Evolutionary conservation across 2,888 invertebrate species (phyloP).

Genomic region (Camptogramma bilineatum): DNA sequence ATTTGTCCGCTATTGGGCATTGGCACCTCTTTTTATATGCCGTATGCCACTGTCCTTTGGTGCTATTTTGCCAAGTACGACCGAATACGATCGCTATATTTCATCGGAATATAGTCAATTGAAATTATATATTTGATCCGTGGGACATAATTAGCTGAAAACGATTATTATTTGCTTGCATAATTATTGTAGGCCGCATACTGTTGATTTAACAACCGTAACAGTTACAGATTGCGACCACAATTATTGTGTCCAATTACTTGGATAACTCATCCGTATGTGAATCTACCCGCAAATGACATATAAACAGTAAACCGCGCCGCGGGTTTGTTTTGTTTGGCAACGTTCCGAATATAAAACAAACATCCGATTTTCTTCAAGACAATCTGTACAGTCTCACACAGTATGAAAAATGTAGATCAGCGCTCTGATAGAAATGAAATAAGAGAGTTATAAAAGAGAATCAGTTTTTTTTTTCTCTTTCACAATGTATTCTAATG

Average conservation of each 20-base stretch:
- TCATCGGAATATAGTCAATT: not conserved
- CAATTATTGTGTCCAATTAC: constrained; percentile 21
- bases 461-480: no score
- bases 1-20: not conserved
- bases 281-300: constrained; percentile 11
- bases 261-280: constrained; percentile 19
- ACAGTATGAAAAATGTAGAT: not conserved
- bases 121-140: not conserved
- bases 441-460: not conserved
- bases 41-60: not conserved
- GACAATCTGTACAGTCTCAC: constrained; percentile 16
- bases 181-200: constrained; percentile 1
- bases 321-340: constrained; percentile 28
- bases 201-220: constrained; percentile 7
- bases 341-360: constrained; percentile 28
- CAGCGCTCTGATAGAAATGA: constrained; percentile 7
- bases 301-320: constrained; percentile 13
- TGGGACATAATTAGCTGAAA: not conserved
- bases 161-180: not conserved
- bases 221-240: constrained; percentile 6
- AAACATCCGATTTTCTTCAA: constrained; percentile 24
- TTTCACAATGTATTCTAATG: no score
- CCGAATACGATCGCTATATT: not conserved
- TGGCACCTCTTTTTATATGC: not conserved
- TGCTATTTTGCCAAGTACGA: not conserved